Evolutionary conservation across 2,113 vertebrate species (phyloP), one percentile per base, ranked within the genome.

Genomic region (Entelurus aequoreus): DNA sequence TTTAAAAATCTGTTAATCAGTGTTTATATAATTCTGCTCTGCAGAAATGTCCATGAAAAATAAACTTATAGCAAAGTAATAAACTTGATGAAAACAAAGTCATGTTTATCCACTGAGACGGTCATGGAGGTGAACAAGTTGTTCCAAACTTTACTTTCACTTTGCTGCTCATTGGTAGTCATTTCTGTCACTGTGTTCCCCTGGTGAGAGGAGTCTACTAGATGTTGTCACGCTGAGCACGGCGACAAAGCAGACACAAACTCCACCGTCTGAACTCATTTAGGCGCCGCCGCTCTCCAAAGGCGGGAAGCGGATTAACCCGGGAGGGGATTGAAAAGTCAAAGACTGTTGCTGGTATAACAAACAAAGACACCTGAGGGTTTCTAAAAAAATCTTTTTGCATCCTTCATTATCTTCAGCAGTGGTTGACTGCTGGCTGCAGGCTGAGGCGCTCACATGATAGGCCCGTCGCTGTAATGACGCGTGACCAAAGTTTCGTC

Each of bases 401-500:
- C 70, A 57, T 66, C 68, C 60, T 57, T 71, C 75, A 75, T 87
- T 82, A 74, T 73, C 66, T 64, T 28, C 69, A 3, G 69, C 40
- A 49, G 52, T 50, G 66, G 35, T 81, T 60, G 74, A 79, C 75
- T 76, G 54, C 54, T 71, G 54, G 72, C 76, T 81, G 78, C 65
- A 67, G 73, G 69, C 72, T 69, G 62, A 76, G 52, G 61, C 69
- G 2, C 28, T 63, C 74, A 74, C 74, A 67, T 73, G 55, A 21
- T 65, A 82, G 71, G 82, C 86, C 86, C 84, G 70, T 71, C 66
- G 82, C 72, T 77, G 69, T 88, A 88, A 88, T 88, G 83, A 85
- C 88, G 76, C 81, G 79, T 78, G 76, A 79, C 84, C 78, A 82
- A 77, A 80, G 76, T 76, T 87, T 84, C 74, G 79, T 87, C 85